Evolutionary conservation across 2,888 invertebrate species (phyloP).

Genomic region (Aphrophora alni): DNA sequence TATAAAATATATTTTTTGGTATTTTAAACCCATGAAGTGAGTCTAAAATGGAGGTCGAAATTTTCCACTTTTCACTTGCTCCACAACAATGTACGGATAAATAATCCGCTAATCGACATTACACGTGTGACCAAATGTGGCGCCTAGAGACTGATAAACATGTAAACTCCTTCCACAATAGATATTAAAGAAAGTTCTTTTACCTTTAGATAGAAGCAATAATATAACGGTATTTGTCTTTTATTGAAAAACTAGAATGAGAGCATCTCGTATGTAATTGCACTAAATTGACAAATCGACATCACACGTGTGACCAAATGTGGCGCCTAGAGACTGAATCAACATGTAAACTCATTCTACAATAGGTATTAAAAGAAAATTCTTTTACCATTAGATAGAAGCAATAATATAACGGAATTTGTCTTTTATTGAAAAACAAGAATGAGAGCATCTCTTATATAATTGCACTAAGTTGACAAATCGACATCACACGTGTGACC

Average conservation of each 20-base stretch:
- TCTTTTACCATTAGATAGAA: too few species aligned
- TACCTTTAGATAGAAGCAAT: too few species aligned
- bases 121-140: not conserved
- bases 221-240: not conserved
- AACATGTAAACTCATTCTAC: too few species aligned
- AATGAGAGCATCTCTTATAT: not conserved
- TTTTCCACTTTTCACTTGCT: too few species aligned
- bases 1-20: too few species aligned
- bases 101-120: not conserved
- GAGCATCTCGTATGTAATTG: not conserved
- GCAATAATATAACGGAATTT: not conserved
- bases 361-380: too few species aligned
- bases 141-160: not conserved
- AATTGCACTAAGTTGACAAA: not conserved
- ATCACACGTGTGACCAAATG: not conserved
- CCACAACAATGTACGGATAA: too few species aligned
- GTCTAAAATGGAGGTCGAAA: too few species aligned
- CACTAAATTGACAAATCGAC: not conserved
- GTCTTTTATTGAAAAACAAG: not conserved
- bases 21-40: too few species aligned
- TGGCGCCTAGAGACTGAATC: not conserved
- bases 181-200: too few species aligned
- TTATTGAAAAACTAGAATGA: not conserved
- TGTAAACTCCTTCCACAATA: too few species aligned
- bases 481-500: not conserved